phyloP scores from a whole-genome alignment of 2,888 invertebrate genomes.

The Ochlodes sylvanus region DNA sequence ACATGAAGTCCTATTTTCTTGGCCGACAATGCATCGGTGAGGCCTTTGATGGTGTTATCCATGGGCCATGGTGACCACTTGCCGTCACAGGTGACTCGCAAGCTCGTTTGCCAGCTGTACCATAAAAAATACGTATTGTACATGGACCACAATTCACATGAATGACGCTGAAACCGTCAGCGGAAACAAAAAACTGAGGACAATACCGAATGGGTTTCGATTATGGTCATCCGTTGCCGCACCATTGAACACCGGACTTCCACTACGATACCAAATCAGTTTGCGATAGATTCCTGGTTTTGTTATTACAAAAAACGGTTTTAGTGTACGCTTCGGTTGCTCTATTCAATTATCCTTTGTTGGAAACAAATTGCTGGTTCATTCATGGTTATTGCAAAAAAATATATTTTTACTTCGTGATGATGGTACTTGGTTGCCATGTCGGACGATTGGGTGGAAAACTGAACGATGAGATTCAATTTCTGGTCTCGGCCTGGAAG shows the following conservation, averaged over 20 bases:
- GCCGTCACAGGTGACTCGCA: too few species aligned
- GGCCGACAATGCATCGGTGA: too few species aligned
- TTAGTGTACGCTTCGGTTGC: neutral
- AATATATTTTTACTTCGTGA: too few species aligned
- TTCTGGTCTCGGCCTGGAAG: too few species aligned
- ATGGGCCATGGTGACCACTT: too few species aligned
- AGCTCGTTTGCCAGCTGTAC: too few species aligned
- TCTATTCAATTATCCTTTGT: conserved; percentile 1
- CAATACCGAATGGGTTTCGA: conserved; percentile 17
- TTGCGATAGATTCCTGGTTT: conserved; percentile 23
- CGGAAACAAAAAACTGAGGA: conserved; percentile 1
- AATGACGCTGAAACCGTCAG: conserved; percentile 2
- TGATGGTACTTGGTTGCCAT: too few species aligned
- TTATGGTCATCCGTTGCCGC: conserved; percentile 23
- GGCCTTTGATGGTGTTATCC: too few species aligned
- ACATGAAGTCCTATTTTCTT: too few species aligned
- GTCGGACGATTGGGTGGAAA: too few species aligned
- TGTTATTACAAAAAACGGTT: neutral
- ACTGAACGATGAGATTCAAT: too few species aligned
- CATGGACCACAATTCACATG: neutral
- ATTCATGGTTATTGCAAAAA: neutral
- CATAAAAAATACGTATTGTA: neutral
- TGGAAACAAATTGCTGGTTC: neutral
- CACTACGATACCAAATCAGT: conserved; percentile 22
- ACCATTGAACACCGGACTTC: conserved; percentile 24